phyloP scores from a whole-genome alignment of 2,113 vertebrate genomes.

The Cyrtonyx montezumae region DNA sequence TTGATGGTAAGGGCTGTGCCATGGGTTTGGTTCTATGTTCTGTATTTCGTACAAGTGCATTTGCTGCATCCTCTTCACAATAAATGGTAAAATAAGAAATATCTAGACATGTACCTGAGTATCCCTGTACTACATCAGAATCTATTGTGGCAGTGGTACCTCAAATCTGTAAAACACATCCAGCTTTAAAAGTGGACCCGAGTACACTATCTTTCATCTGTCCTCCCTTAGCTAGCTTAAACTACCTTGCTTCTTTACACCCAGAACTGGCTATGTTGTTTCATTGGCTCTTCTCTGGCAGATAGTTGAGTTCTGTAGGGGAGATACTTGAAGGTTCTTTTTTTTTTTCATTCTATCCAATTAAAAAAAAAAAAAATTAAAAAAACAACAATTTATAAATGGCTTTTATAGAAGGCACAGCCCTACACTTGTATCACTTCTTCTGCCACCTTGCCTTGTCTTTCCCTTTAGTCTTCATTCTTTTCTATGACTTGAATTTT shows the following conservation, averaged over 20 bases:
- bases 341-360: slow-evolving; percentile 47
- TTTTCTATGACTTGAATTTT: slow-evolving; percentile 92
- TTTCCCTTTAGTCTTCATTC: slow-evolving; percentile 78
- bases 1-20: slow-evolving; percentile 72
- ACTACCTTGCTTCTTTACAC: neutral
- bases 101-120: slow-evolving; percentile 44
- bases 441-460: slow-evolving; percentile 82
- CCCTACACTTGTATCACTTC: slow-evolving; percentile 78
- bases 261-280: slow-evolving; percentile 4
- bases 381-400: slow-evolving; percentile 49
- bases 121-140: slow-evolving; percentile 49
- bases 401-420: slow-evolving; percentile 70
- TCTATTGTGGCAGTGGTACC: slow-evolving; percentile 38
- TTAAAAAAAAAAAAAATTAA: neutral
- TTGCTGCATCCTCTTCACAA: slow-evolving; percentile 70
- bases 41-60: slow-evolving; percentile 66
- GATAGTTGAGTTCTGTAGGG: slow-evolving; percentile 11
- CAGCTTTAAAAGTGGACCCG: slow-evolving; percentile 26
- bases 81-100: slow-evolving; percentile 58
- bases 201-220: neutral
- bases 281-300: slow-evolving; percentile 53
- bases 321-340: slow-evolving; percentile 49
- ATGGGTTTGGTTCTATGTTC: slow-evolving; percentile 71
- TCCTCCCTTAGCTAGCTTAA: neutral
- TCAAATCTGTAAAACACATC: slow-evolving; percentile 23